Conservation (phyloP, 2,797 vertebrate species). For the Xiphorhynchus erythropygius region DNA sequence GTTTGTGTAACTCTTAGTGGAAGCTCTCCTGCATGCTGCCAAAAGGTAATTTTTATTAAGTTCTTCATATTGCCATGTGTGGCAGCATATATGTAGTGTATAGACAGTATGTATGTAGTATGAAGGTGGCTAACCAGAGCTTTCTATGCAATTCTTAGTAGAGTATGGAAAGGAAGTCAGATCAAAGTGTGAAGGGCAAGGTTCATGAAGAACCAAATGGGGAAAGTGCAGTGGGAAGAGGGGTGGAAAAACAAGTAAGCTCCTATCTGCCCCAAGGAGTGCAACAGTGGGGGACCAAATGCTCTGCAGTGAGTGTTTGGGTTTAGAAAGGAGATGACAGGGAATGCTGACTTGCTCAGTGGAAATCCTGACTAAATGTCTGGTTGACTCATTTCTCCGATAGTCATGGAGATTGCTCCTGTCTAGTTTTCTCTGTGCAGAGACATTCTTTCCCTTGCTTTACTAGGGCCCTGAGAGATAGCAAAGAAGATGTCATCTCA, state of each 20-base stretch:
- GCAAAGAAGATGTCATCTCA: conserved; percentile 34
- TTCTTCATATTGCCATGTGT: background rate
- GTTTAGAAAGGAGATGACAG: background rate
- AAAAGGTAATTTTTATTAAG: background rate
- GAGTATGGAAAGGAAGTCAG: background rate
- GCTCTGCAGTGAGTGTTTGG: background rate
- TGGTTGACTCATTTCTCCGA: background rate
- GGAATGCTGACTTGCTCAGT: background rate
- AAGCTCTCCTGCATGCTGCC: background rate
- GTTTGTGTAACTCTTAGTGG: background rate
- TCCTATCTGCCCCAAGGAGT: background rate
- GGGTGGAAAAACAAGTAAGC: background rate
- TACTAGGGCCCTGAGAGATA: conserved; percentile 1
- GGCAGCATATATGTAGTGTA: rapidly evolving
- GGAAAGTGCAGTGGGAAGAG: background rate
- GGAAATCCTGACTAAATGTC: background rate
- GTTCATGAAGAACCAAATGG: background rate
- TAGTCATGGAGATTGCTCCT: background rate
- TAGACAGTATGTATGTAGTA: background rate
- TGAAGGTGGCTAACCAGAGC: background rate
- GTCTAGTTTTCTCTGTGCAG: background rate
- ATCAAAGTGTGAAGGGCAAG: background rate
- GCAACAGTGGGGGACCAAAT: background rate
- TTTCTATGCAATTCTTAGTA: background rate
- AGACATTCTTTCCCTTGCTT: background rate